Conservation (phyloP, 2,888 invertebrate genomes). For the Carcina quercana region DNA sequence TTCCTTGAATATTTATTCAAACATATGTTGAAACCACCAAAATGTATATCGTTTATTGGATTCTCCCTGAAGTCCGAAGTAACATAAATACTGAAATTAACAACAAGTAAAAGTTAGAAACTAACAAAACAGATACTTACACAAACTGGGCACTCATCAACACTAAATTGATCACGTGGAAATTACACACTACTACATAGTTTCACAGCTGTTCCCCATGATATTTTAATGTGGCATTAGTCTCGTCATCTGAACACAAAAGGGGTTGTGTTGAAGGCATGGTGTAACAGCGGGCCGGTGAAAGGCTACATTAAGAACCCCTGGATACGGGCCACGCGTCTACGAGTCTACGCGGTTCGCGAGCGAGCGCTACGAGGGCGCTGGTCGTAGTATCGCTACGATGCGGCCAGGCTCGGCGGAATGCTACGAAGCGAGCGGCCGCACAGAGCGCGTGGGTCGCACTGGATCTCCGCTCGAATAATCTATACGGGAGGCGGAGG, state of each 20-base stretch:
- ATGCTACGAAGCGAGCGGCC: slow-evolving; percentile 23
- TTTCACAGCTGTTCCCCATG: slow-evolving; percentile 52
- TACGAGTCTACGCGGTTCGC: slow-evolving; percentile 15
- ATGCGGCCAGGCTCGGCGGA: too few species aligned
- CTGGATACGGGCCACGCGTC: slow-evolving; percentile 26
- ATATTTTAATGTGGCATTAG: slow-evolving; percentile 49
- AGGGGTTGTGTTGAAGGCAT: slow-evolving; percentile 45
- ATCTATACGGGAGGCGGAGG: slow-evolving; percentile 68
- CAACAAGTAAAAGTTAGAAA: too few species aligned
- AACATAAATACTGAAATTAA: too few species aligned
- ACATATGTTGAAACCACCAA: too few species aligned
- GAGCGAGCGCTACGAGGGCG: slow-evolving; percentile 3
- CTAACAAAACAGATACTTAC: too few species aligned
- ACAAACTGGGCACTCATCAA: slow-evolving; percentile 26
- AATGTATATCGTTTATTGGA: too few species aligned
- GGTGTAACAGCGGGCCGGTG: slow-evolving; percentile 38
- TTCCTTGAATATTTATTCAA: too few species aligned
- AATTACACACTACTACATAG: slow-evolving; percentile 43
- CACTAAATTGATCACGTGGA: slow-evolving; percentile 31
- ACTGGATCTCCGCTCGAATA: slow-evolving; percentile 59
- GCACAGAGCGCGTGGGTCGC: slow-evolving; percentile 58
- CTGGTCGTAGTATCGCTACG: too few species aligned
- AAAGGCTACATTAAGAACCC: slow-evolving; percentile 31
- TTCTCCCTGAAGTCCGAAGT: too few species aligned
- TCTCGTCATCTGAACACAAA: slow-evolving; percentile 48